Base-by-base conservation (phyloP, 2,797 vertebrate species). In the Danio tinwini region DNA sequence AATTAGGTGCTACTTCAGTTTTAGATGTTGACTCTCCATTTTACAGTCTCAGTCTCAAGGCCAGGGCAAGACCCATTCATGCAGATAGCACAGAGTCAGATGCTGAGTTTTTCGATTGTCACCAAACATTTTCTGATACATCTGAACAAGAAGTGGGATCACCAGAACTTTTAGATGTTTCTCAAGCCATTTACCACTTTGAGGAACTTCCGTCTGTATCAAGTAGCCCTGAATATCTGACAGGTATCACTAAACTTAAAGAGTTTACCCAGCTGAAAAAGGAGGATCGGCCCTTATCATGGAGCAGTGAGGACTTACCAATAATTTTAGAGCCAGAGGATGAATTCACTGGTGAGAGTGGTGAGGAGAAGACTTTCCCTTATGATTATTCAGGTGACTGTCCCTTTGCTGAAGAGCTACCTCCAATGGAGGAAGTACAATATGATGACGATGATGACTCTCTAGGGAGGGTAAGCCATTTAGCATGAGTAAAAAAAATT, bases 391-490 rank as follows among this genome's bases (percentile, higher is more conserved):
- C 86, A 83, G 89, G 82, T 4, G 91, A 91, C 50, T 87, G 94
- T 0, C 86, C 94, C 0, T 89, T 93, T 44, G 92, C 94, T 0
- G 94, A 96, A 72, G 95, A 96, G 82, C 94, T 95, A 59, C 84
- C 87, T 5, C 91, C 92, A 63, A 92, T 91, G 81, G 86, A 89
- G 74, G 86, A 87, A 53, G 90, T 88, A 85, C 93, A 89, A 76
- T 91, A 85, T 52, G 92, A 84, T 70, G 84, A 84, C 13, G 82
- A 96, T 61, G 90, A 93, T 52, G 91, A 93, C 71, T 91, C 93
- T 76, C 90, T 98, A 74, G 94, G 93, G 88, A 95, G 96, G 95
- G 98, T 98, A 94, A 94, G 88, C 76, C 21, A 77, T 76, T 70
- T 71, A 89, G 93, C 93, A 94, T 93, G 92, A 88, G 76, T 75